phyloP scores from a whole-genome alignment of 2,113 vertebrate species.

The Pseudorasbora parva region DNA sequence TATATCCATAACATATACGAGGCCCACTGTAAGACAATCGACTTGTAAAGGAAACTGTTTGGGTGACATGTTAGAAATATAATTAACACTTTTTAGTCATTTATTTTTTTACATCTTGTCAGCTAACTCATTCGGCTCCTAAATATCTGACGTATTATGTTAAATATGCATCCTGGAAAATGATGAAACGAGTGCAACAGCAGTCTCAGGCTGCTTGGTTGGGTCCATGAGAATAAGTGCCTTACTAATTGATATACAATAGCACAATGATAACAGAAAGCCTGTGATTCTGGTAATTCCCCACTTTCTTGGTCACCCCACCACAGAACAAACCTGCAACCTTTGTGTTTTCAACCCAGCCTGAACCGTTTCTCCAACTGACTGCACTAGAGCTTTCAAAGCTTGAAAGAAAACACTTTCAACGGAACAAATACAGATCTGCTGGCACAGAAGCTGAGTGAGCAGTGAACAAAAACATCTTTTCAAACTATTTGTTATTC shows the following conservation, averaged over 20 bases:
- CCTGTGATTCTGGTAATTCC: background rate
- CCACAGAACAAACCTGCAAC: slow-evolving; percentile 6
- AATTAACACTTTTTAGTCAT: background rate
- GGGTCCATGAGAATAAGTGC: background rate
- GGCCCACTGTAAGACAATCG: too few relatives aligned
- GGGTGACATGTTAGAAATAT: background rate
- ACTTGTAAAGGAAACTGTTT: background rate
- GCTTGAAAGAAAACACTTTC: slow-evolving; percentile 32
- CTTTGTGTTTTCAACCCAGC: slow-evolving; percentile 31
- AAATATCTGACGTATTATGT: background rate
- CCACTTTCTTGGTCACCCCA: background rate
- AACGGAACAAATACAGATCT: slow-evolving; percentile 30
- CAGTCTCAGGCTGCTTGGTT: background rate
- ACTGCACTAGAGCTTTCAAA: slow-evolving; percentile 14
- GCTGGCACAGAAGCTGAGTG: slow-evolving; percentile 44
- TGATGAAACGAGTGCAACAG: too few relatives aligned
- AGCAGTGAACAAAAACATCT: slow-evolving; percentile 33
- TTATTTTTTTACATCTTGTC: background rate
- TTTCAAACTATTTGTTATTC: slow-evolving; percentile 45
- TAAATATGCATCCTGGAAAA: background rate
- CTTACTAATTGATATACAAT: background rate
- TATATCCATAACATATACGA: too few relatives aligned
- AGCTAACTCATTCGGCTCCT: background rate
- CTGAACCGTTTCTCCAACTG: background rate
- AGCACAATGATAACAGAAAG: background rate